Conservation (phyloP, 2,888 invertebrate species). For the Xiphydria camelus region DNA sequence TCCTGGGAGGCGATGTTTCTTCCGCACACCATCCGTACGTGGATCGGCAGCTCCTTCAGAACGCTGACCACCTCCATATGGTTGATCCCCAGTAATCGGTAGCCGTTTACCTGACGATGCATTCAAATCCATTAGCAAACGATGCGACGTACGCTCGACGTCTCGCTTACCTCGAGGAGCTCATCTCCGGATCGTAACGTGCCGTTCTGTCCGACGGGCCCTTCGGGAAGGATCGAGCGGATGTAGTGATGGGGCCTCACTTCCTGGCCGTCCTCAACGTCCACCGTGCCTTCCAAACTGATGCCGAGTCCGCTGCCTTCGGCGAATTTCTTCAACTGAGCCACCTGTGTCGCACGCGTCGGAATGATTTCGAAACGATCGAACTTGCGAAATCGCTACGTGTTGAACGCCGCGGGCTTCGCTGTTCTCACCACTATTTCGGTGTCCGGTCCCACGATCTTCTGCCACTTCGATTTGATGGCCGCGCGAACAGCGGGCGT, state of each 20-base stretch:
- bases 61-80: slow-evolving; percentile 97
- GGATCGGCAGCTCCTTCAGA: slow-evolving; percentile 86
- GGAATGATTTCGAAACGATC: not conserved
- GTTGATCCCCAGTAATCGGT: slow-evolving; percentile 85
- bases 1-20: slow-evolving; percentile 63
- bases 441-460: slow-evolving; percentile 76
- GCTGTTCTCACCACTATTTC: slow-evolving; percentile 88
- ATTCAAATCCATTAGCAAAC: not conserved
- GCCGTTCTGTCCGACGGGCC: slow-evolving; percentile 93
- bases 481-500: slow-evolving; percentile 75
- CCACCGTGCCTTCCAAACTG: slow-evolving; percentile 96
- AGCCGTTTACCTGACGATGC: slow-evolving; percentile 81
- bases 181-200: slow-evolving; percentile 93
- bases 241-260: slow-evolving; percentile 99
- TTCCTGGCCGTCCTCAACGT: slow-evolving; percentile 96
- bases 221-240: slow-evolving; percentile 94
- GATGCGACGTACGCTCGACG: not conserved
- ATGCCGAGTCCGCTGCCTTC: slow-evolving; percentile 92
- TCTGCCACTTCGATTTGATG: slow-evolving; percentile 80
- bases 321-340: slow-evolving; percentile 88
- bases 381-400: not conserved
- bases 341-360: too few species aligned
- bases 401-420: too few species aligned
- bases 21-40: slow-evolving; percentile 91
- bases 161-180: slow-evolving; percentile 71